These are phyloP conservation scores for Timema cristinae DNA, from an alignment of 2,888 invertebrate species.

Conservation along the genomic window DNA sequence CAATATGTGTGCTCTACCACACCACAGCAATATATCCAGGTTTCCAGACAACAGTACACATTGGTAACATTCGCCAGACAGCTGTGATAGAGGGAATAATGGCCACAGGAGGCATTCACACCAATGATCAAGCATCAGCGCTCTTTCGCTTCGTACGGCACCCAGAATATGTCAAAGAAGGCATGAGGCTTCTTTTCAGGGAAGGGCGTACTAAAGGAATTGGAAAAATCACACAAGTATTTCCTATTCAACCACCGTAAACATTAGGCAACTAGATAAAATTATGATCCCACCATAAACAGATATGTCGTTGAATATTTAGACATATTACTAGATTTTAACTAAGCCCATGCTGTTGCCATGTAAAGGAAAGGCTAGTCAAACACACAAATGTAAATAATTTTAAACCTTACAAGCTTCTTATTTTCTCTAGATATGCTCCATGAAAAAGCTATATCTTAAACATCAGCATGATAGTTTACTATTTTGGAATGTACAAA, in stretches of 20 bases:
- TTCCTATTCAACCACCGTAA: slow-evolving; percentile 45
- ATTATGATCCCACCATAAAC: no score
- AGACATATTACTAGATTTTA: no score
- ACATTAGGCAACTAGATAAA: no score
- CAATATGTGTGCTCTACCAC: slow-evolving; percentile 84
- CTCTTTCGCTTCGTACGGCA: slow-evolving; percentile 83
- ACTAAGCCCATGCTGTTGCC: no score
- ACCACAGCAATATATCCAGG: slow-evolving; percentile 77
- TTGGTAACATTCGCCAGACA: slow-evolving; percentile 93
- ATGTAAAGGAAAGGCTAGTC: no score
- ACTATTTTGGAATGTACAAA: no score
- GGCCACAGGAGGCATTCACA: slow-evolving; percentile 62
- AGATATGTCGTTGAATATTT: no score
- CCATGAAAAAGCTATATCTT: no score
- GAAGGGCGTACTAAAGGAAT: slow-evolving; percentile 83
- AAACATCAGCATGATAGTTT: no score
- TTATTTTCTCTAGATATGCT: no score
- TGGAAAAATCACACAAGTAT: slow-evolving; percentile 75
- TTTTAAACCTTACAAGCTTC: no score
- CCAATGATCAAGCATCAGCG: slow-evolving; percentile 82
- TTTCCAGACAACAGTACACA: slow-evolving; percentile 90
- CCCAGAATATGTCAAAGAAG: slow-evolving; percentile 80
- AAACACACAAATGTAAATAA: no score
- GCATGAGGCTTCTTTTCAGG: slow-evolving; percentile 76
- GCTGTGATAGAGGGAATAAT: slow-evolving; percentile 61